phyloP scores from a whole-genome alignment of 1,140 invertebrate genomes.

The Hycleus cichorii region DNA sequence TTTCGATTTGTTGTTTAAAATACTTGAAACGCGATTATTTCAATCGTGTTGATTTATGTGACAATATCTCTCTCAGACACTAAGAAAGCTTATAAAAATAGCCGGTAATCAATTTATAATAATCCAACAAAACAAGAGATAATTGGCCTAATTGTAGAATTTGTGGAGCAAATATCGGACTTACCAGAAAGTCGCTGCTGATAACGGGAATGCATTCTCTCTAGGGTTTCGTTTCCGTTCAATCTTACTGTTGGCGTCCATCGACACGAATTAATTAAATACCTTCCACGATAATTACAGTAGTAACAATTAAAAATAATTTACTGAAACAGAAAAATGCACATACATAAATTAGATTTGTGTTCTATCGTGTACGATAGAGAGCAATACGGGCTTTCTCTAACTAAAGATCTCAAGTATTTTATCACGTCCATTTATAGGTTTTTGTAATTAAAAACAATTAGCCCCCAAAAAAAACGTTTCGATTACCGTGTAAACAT shows the following conservation, averaged over 20 bases:
- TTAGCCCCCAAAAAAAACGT: background rate
- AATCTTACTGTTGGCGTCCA: slow-evolving; percentile 43
- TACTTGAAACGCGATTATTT: too few relatives aligned
- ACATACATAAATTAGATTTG: background rate
- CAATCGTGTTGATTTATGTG: too few relatives aligned
- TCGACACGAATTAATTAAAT: slow-evolving; percentile 16
- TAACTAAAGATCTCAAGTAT: background rate
- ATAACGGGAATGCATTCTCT: slow-evolving; percentile 47
- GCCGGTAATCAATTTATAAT: too few relatives aligned
- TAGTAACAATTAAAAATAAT: too few relatives aligned
- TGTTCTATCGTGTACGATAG: background rate
- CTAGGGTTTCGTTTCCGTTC: slow-evolving; percentile 47
- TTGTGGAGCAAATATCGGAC: slow-evolving; percentile 16
- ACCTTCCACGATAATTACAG: too few relatives aligned
- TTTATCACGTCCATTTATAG: background rate
- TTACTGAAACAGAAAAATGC: background rate
- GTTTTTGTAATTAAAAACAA: background rate
- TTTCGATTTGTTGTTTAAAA: too few relatives aligned
- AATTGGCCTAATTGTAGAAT: too few relatives aligned
- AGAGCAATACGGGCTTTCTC: background rate
- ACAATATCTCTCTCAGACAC: too few relatives aligned
- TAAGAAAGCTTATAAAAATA: too few relatives aligned
- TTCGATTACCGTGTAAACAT: background rate
- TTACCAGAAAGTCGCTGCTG: slow-evolving; percentile 50
- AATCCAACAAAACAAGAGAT: too few relatives aligned